Percentiles rank a stretch among this genome's conserved stretches.
Evolutionary conservation across 2,113 vertebrate genomes (phyloP).

Genomic region (Monarcha castaneiventris): DNA sequence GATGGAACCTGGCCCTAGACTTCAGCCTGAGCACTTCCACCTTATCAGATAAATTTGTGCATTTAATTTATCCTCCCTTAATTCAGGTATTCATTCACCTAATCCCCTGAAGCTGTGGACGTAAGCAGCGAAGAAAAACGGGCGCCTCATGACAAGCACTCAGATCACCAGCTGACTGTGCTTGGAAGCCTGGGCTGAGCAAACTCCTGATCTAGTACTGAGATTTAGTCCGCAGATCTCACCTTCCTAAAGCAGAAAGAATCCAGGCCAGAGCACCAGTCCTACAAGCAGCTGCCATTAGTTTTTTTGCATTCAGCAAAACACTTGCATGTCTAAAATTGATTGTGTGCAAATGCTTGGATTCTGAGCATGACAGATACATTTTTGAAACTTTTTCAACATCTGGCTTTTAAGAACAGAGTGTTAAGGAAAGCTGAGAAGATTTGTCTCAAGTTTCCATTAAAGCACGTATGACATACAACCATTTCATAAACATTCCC

Average conservation of each 20-base stretch:
- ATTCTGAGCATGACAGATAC: background rate
- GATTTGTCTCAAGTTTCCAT: conserved; percentile 1
- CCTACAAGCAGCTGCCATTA: background rate
- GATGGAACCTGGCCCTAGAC: background rate
- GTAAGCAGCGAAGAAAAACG: background rate
- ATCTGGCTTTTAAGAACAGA: background rate
- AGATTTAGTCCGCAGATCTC: background rate
- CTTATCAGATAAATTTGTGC: background rate
- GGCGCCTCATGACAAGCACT: background rate
- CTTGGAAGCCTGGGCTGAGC: background rate
- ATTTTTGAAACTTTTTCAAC: background rate
- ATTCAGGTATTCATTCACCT: background rate
- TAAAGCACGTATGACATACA: background rate
- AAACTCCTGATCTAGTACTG: background rate
- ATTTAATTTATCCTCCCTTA: background rate
- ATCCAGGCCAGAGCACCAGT: background rate
- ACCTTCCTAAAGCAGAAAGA: background rate
- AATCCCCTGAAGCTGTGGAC: background rate
- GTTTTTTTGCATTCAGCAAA: background rate
- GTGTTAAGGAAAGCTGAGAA: background rate
- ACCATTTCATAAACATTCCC: background rate
- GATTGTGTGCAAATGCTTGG: background rate
- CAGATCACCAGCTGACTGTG: background rate
- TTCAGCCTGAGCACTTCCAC: background rate
- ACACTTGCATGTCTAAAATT: background rate